phyloP scores from a whole-genome alignment of 1,140 invertebrate species.

The Neodiprion pinetum region DNA sequence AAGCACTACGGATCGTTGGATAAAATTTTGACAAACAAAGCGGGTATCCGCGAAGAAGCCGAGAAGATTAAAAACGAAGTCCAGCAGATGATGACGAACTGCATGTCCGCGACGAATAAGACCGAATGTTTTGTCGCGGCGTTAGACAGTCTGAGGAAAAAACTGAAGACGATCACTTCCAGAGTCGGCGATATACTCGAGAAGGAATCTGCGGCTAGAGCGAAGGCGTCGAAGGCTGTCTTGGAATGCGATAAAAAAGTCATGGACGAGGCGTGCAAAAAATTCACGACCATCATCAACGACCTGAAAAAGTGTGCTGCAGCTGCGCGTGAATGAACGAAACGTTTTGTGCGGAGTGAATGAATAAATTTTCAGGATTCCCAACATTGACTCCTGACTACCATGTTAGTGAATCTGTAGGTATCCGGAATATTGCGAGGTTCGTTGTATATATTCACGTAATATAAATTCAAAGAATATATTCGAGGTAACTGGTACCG shows the following conservation, averaged over 20 bases:
- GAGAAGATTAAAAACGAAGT: constrained; percentile 35
- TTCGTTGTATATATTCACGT: too few relatives aligned
- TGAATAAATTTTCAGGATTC: too few relatives aligned
- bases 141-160: constrained; percentile 34
- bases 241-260: constrained; percentile 33
- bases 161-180: constrained; percentile 28
- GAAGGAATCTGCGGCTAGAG: constrained; percentile 29
- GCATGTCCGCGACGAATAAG: constrained; percentile 29
- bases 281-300: constrained; percentile 11
- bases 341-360: too few relatives aligned
- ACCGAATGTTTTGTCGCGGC: constrained; percentile 33
- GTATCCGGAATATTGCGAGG: too few relatives aligned
- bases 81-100: constrained; percentile 35
- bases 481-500: too few relatives aligned
- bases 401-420: too few relatives aligned
- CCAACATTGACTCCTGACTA: too few relatives aligned
- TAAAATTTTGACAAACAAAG: constrained; percentile 31
- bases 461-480: too few relatives aligned
- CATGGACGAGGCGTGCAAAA: constrained; percentile 24
- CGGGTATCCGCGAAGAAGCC: constrained; percentile 36
- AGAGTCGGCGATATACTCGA: constrained; percentile 32
- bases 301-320: not conserved
- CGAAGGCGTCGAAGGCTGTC: constrained; percentile 30
- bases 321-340: too few relatives aligned
- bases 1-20: constrained; percentile 36